Evolutionary conservation across 2,888 invertebrate species (phyloP).

Genomic region (Tanaodytes sp.): DNA sequence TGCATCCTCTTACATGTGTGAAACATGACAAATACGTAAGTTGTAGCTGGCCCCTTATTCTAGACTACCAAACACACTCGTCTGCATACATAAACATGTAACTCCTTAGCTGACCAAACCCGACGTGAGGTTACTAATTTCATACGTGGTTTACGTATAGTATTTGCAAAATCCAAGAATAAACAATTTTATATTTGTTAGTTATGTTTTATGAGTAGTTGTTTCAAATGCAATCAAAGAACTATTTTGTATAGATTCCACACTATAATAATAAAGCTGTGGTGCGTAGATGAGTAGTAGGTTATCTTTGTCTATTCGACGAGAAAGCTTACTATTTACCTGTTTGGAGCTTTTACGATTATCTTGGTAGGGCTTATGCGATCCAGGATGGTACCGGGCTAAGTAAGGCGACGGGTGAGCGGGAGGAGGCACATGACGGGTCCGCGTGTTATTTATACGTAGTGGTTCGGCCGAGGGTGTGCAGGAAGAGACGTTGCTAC

Average conservation of each 20-base stretch:
- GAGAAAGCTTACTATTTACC: conserved; percentile 61
- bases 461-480: conserved; percentile 62
- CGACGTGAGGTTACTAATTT: no score
- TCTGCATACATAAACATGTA: conserved; percentile 5
- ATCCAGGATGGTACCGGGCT: conserved; percentile 54
- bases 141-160: no score
- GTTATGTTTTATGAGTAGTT: no score
- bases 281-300: conserved; percentile 42
- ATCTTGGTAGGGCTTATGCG: conserved; percentile 54
- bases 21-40: neutral
- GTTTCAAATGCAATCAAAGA: no score
- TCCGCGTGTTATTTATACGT: conserved; percentile 63
- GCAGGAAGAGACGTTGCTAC: conserved; percentile 63
- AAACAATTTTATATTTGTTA: no score
- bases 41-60: neutral
- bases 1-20: no score
- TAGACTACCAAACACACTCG: conserved; percentile 15
- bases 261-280: no score
- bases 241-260: no score
- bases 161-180: no score
- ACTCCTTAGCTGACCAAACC: no score
- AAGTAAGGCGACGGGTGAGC: conserved; percentile 34
- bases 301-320: conserved; percentile 61
- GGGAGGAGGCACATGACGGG: conserved; percentile 46
- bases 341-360: conserved; percentile 62